Percentiles rank a stretch among this genome's conserved stretches.
phyloP scores from a whole-genome alignment of 2,797 vertebrate species.

The Rhabdophis nuchalis region DNA sequence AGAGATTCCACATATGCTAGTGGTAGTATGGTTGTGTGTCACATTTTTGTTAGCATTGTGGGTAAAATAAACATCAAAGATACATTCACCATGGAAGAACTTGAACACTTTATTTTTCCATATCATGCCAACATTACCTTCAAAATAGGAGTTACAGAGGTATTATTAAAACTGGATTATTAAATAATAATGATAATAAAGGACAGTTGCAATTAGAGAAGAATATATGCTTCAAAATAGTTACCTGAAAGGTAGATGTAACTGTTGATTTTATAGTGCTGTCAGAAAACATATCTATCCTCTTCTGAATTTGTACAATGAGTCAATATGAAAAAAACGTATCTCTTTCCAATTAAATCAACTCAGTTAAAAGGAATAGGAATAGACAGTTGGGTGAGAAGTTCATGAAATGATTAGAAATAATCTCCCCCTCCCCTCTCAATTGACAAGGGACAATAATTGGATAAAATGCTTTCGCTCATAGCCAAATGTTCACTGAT shows the following conservation, averaged over 20 bases:
- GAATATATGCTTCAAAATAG: background rate
- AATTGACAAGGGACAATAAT: background rate
- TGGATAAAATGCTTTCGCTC: background rate
- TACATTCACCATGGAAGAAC: background rate
- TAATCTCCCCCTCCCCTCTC: background rate
- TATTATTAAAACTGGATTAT: background rate
- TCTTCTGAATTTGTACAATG: background rate
- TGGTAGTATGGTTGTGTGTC: background rate
- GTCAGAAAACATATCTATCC: background rate
- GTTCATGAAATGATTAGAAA: background rate
- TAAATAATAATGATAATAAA: background rate
- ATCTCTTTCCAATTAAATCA: background rate
- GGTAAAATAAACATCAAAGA: background rate
- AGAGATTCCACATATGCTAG: background rate
- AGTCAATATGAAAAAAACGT: background rate
- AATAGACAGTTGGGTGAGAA: background rate
- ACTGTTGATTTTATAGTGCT: background rate
- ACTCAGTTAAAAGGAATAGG: background rate
- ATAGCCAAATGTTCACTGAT: conserved; percentile 52
- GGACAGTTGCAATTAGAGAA: background rate
- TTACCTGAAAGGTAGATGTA: background rate
- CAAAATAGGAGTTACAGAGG: background rate
- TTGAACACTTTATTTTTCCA: background rate
- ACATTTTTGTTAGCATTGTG: background rate
- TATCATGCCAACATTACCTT: background rate